These are phyloP conservation scores for Tyria jacobaeae DNA, from an alignment of 2,888 invertebrate genomes.

Conservation along the genomic window DNA sequence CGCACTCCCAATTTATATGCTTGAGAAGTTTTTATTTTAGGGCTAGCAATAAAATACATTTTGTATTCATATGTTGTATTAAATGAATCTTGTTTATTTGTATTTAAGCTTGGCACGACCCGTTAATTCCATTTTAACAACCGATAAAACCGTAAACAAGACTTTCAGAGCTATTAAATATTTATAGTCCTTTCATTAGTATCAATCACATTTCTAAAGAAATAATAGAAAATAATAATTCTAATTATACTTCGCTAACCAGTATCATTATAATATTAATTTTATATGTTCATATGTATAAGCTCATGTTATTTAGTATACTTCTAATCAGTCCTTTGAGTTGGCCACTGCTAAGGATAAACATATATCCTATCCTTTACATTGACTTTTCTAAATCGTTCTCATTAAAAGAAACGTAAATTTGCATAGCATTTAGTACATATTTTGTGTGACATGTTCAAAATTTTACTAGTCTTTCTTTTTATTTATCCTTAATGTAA, in stretches of 20 bases:
- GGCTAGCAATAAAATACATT: constrained; percentile 49
- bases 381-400: too few relatives aligned
- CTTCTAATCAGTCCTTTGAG: too few relatives aligned
- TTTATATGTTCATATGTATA: too few relatives aligned
- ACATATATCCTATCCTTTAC: too few relatives aligned
- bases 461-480: too few relatives aligned
- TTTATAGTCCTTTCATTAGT: constrained; percentile 1
- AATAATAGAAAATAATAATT: background rate
- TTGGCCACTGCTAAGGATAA: too few relatives aligned
- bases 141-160: constrained; percentile 8
- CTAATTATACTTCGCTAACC: background rate
- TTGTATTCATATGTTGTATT: constrained; percentile 45
- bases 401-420: too few relatives aligned
- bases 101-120: constrained; percentile 34
- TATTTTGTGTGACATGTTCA: too few relatives aligned
- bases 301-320: too few relatives aligned
- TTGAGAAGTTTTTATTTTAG: constrained; percentile 67
- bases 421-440: too few relatives aligned
- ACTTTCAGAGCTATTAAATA: background rate
- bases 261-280: background rate
- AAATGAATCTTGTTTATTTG: constrained; percentile 41
- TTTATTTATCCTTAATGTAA: too few relatives aligned
- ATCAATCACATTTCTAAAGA: background rate
- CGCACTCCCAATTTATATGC: constrained; percentile 66
- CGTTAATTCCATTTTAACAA: constrained; percentile 35